These are phyloP conservation scores for Callitettix versicolor DNA, from an alignment of 1,140 invertebrate genomes.

Conservation along the genomic window DNA sequence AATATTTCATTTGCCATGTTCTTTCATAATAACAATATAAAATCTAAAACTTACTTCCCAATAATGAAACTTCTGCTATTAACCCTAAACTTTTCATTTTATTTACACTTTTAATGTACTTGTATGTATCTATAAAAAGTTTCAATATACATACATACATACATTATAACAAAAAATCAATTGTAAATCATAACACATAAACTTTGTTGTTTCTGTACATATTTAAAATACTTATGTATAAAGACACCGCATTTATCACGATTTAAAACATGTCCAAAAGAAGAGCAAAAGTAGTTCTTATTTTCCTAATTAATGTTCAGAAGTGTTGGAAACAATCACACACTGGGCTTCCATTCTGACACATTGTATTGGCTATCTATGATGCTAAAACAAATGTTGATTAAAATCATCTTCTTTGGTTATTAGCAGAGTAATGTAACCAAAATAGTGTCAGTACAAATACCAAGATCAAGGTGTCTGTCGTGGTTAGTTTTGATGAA, in stretches of 20 bases:
- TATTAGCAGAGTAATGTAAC: too few relatives aligned
- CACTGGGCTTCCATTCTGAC: too few relatives aligned
- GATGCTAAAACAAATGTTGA: slow-evolving; percentile 2
- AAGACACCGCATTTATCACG: slow-evolving; percentile 15
- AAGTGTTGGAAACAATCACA: not conserved
- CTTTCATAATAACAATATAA: too few relatives aligned
- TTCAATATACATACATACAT: too few relatives aligned
- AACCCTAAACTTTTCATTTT: too few relatives aligned
- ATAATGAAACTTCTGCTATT: too few relatives aligned
- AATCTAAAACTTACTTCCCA: too few relatives aligned
- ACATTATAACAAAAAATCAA: too few relatives aligned
- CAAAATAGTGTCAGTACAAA: not conserved
- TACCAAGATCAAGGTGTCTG: not conserved
- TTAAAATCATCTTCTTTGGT: slow-evolving; percentile 9
- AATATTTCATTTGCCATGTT: too few relatives aligned
- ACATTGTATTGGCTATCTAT: slow-evolving; percentile 7
- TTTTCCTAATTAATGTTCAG: not conserved
- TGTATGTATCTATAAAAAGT: too few relatives aligned
- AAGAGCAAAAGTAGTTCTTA: not conserved
- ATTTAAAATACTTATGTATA: slow-evolving; percentile 11
- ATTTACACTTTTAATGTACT: too few relatives aligned
- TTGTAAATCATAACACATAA: too few relatives aligned
- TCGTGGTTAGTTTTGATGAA: not conserved
- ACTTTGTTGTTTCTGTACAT: slow-evolving; percentile 4
- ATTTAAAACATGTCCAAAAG: slow-evolving; percentile 6